These are phyloP conservation scores for Oryctolagus cuniculus DNA, from an alignment of 2,113 vertebrate species.

Conservation along the genomic window mOryCun1.1 NC_091441.1:16511501-16512000, in stretches of 20 bases:
- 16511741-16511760: not conserved
- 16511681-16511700: not conserved
- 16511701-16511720: not conserved
- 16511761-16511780: not conserved
- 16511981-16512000: not conserved
- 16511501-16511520: not conserved
- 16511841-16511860: not conserved
- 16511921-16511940: not conserved
- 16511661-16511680: not conserved
- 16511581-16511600: not conserved
- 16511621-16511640: not conserved
- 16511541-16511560: not conserved
- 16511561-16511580: not conserved
- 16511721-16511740: not conserved
- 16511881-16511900: not conserved
- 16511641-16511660: not conserved
- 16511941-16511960: not conserved
- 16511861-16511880: not conserved
- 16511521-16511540: not conserved
- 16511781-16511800: not conserved
- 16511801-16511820: not conserved
- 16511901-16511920: not conserved
- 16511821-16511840: not conserved
- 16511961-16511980: not conserved
- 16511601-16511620: no score